Evolutionary conservation across 2,888 invertebrate species (phyloP).

Genomic region (Omphaloscelis lunosa): DNA sequence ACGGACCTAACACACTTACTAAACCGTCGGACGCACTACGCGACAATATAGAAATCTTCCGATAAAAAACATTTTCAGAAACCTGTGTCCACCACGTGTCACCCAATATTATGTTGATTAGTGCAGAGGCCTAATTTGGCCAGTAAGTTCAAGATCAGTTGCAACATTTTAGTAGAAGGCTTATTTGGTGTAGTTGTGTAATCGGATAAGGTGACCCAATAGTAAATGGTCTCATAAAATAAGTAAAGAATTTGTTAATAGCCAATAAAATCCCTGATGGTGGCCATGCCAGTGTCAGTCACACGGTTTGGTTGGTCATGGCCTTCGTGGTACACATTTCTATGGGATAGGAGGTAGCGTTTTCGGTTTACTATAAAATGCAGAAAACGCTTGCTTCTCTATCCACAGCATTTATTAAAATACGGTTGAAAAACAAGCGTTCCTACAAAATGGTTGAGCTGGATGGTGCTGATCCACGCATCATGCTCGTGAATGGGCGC

Average conservation of each 20-base stretch:
- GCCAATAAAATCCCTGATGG: no score
- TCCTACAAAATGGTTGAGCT: no score
- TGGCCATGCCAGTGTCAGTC: no score
- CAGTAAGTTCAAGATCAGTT: constrained; percentile 21
- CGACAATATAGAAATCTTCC: background rate
- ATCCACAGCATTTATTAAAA: no score
- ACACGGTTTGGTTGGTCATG: background rate
- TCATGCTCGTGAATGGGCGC: no score
- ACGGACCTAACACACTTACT: background rate
- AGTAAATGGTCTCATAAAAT: constrained; percentile 1
- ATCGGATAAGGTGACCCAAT: background rate
- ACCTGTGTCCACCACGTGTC: background rate
- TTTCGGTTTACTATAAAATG: background rate
- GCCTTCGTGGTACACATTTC: background rate
- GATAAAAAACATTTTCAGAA: background rate
- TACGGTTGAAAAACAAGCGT: no score
- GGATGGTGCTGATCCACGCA: no score
- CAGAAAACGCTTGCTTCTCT: no score
- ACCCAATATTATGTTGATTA: background rate
- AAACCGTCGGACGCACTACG: background rate
- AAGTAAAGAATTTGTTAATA: background rate
- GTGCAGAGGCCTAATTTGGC: background rate
- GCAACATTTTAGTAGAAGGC: background rate
- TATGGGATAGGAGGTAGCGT: background rate
- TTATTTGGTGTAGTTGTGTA: constrained; percentile 3